Percentiles rank a stretch among this genome's conserved stretches.
These are phyloP conservation scores for Hypsopygia costalis DNA, from an alignment of 2,888 invertebrate genomes.

Conservation along the genomic window DNA sequence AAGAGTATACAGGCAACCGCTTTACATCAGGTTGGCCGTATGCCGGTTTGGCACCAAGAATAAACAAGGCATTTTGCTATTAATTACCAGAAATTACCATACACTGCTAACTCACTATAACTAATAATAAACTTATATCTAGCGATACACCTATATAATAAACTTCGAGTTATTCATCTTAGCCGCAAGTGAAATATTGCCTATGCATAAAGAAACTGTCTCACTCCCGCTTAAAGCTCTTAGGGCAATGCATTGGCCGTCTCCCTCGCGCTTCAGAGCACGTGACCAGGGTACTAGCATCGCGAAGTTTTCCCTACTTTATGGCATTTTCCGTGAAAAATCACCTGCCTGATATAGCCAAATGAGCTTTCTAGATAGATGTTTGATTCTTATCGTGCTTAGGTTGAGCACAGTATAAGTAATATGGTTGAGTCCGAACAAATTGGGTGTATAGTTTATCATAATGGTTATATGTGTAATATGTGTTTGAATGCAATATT, in stretches of 20 bases:
- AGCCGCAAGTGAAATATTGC: slow-evolving; percentile 31
- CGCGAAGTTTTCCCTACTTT: slow-evolving; percentile 50
- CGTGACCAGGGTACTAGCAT: slow-evolving; percentile 63
- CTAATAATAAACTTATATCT: slow-evolving; percentile 16
- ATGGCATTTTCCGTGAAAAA: slow-evolving; percentile 67
- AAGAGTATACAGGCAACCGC: too few species aligned
- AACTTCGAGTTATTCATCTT: slow-evolving; percentile 42
- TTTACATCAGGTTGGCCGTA: too few species aligned
- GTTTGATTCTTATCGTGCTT: slow-evolving; percentile 11
- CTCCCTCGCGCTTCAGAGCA: slow-evolving; percentile 34
- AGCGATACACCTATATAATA: slow-evolving; percentile 31
- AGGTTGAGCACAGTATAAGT: neutral
- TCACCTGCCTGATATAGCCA: slow-evolving; percentile 52
- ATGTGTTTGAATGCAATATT: too few species aligned
- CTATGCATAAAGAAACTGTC: slow-evolving; percentile 24
- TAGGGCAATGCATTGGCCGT: slow-evolving; percentile 12
- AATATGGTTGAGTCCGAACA: too few species aligned
- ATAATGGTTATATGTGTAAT: too few species aligned
- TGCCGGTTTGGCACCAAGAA: too few species aligned
- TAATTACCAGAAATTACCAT: too few species aligned
- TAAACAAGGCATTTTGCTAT: too few species aligned
- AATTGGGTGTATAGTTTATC: too few species aligned
- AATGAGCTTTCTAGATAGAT: slow-evolving; percentile 41
- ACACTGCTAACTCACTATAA: neutral
- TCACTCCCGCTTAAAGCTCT: slow-evolving; percentile 19